Evolutionary conservation across 1,140 invertebrate genomes (phyloP), one percentile per base, ranked within the genome.

Genomic region (Drosophila pallidifrons): DNA sequence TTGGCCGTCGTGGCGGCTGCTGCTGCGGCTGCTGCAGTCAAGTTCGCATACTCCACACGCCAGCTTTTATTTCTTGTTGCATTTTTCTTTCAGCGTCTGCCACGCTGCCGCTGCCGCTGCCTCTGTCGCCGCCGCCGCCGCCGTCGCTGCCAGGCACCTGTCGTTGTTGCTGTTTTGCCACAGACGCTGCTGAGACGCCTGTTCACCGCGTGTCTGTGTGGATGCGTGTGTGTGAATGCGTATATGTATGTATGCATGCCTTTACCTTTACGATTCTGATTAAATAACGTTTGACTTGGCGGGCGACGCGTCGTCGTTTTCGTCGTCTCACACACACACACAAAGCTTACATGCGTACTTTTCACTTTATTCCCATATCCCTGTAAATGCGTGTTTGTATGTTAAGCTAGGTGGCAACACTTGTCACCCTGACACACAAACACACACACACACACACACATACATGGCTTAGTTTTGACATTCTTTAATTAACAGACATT

Each of bases 211-310:
- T 35, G 28, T 28, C 55, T 13, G 38, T 60, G 35, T 55, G 10
- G 3, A 25, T 25, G 20, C 20, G 20, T 10, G 5, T 35, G 13
- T 38, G 28, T 28, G 46, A 43, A 13, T 41, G 32, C 16, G 32
- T 32, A 25, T 46, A 16, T 66, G 30, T n/a, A n/a, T n/a, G n/a
- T 28, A 10, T 75, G 66, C 20, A 25, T 60, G 71, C 51, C 47
- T 76, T 76, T 68, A 68, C 73, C 73, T 70, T 77, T 74, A 63
- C 73, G 51, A 88, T 79, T 88, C 83, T 87, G 83, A 89, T 87
- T 88, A 83, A 87, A 88, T 89, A 87, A 88, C 83, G 83, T 83
- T 87, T 88, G 85, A 82, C 82, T 87, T 83, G 76, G 79, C 82
- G 75, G 79, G 75, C 59, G 72, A 20, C 66, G 41, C 66, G 41